A percentile compares a stretch with the other conserved stretches of the same genome.
These are phyloP conservation scores for Standfussiana lucernea DNA, from an alignment of 2,888 invertebrate species.

Conservation along the genomic window DNA sequence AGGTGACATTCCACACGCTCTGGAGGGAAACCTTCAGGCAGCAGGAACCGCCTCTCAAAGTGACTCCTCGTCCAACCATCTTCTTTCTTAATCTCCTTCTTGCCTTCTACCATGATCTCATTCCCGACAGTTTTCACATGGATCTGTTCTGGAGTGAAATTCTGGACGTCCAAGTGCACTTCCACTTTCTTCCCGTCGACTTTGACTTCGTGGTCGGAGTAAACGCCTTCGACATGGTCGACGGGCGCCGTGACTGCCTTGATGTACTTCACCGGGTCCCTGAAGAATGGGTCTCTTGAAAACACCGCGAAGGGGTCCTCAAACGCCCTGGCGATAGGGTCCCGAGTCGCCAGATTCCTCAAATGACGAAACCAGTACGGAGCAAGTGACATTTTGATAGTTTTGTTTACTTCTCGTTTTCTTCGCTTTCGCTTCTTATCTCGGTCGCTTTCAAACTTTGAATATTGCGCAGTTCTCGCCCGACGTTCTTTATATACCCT, in stretches of 20 bases:
- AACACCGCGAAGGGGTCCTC: constrained; percentile 84
- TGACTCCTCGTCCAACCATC: constrained; percentile 94
- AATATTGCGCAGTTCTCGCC: constrained; percentile 59
- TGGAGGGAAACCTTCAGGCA: constrained; percentile 94
- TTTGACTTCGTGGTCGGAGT: constrained; percentile 90
- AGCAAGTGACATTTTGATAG: constrained; percentile 81
- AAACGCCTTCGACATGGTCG: constrained; percentile 86
- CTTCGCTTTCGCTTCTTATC: constrained; percentile 14
- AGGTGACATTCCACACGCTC: constrained; percentile 93
- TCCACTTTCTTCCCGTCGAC: constrained; percentile 93
- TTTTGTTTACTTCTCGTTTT: constrained; percentile 34
- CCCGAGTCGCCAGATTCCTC: constrained; percentile 81
- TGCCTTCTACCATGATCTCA: constrained; percentile 94
- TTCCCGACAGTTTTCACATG: constrained; percentile 94
- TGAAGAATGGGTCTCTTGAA: constrained; percentile 84
- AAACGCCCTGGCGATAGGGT: constrained; percentile 79
- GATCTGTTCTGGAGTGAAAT: constrained; percentile 95
- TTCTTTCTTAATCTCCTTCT: constrained; percentile 94
- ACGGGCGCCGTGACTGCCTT: constrained; percentile 75
- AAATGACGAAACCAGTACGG: constrained; percentile 88
- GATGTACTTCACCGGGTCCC: constrained; percentile 82
- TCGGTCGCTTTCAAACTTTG: constrained; percentile 49
- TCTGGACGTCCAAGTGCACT: constrained; percentile 94
- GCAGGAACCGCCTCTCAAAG: constrained; percentile 93
- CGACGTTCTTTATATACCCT: constrained; percentile 77